Percentiles rank a stretch among this genome's conserved stretches.
Evolutionary conservation across 1,140 invertebrate species (phyloP).

Genomic region (Bradysia coprophila): DNA sequence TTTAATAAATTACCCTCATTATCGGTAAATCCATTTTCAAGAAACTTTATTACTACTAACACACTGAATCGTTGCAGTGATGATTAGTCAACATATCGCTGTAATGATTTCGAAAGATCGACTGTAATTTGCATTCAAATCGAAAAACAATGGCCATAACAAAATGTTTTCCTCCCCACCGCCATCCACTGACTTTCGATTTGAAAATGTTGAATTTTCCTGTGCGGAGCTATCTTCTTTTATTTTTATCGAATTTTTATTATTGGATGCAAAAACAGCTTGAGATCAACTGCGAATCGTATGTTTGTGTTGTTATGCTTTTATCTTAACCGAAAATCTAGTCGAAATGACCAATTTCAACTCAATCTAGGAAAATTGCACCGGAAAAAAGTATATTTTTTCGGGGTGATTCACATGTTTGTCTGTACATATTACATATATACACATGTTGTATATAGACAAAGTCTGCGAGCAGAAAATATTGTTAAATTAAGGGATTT

Average conservation of each 20-base stretch:
- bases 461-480: slow-evolving; percentile 1
- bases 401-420: no score
- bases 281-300: neutral
- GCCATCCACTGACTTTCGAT: no score
- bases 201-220: neutral
- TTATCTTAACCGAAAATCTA: slow-evolving; percentile 3
- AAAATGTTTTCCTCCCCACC: no score
- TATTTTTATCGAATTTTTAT: neutral
- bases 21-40: neutral
- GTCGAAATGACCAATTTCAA: slow-evolving; percentile 4
- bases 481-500: slow-evolving; percentile 4
- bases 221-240: neutral
- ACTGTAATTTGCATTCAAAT: no score
- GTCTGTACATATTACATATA: no score
- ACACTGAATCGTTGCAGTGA: neutral
- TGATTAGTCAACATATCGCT: neutral
- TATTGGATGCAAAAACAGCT: neutral
- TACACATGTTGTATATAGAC: no score
- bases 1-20: no score
- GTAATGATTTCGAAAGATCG: neutral
- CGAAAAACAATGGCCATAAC: no score
- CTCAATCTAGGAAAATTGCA: slow-evolving; percentile 2
- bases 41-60: neutral
- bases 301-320: slow-evolving; percentile 1
- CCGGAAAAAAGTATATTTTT: slow-evolving; percentile 1